Percentiles rank a stretch among this genome's conserved stretches.
These are phyloP conservation scores for Carpatolechia fugitivella DNA, from an alignment of 2,888 invertebrate genomes.

Conservation along the genomic window DNA sequence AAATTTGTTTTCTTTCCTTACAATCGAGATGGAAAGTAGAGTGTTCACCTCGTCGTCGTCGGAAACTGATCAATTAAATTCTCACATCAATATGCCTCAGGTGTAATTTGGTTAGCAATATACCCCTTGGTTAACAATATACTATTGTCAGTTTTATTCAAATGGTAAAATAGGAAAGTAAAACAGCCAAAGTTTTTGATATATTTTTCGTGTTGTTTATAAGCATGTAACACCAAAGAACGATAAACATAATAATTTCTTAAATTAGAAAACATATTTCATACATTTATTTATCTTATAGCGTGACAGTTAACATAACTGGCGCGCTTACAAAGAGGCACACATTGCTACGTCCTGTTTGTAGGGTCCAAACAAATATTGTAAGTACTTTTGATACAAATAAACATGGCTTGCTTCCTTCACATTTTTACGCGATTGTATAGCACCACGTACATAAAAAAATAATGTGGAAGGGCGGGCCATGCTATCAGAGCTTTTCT, in stretches of 20 bases:
- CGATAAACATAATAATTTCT: slow-evolving; percentile 17
- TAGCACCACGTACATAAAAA: too few relatives aligned
- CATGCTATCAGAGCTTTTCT: too few relatives aligned
- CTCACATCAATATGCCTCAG: too few relatives aligned
- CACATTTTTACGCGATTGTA: not conserved
- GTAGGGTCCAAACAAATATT: not conserved
- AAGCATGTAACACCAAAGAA: slow-evolving; percentile 21
- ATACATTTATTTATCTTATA: slow-evolving; percentile 31
- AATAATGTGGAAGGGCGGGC: too few relatives aligned
- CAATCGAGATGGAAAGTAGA: too few relatives aligned
- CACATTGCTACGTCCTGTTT: slow-evolving; percentile 29
- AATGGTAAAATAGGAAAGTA: not conserved
- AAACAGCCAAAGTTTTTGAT: not conserved
- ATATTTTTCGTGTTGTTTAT: slow-evolving; percentile 6
- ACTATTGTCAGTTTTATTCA: too few relatives aligned
- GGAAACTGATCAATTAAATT: too few relatives aligned
- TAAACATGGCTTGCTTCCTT: not conserved
- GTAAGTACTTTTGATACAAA: not conserved
- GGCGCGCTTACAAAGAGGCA: slow-evolving; percentile 51
- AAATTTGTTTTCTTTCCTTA: too few relatives aligned
- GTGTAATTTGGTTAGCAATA: too few relatives aligned
- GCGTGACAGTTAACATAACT: slow-evolving; percentile 65
- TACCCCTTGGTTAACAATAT: too few relatives aligned
- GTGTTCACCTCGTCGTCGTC: too few relatives aligned
- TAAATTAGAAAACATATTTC: slow-evolving; percentile 7